phyloP scores from a whole-genome alignment of 1,140 invertebrate species.

The Bilobella aurantiaca region DNA sequence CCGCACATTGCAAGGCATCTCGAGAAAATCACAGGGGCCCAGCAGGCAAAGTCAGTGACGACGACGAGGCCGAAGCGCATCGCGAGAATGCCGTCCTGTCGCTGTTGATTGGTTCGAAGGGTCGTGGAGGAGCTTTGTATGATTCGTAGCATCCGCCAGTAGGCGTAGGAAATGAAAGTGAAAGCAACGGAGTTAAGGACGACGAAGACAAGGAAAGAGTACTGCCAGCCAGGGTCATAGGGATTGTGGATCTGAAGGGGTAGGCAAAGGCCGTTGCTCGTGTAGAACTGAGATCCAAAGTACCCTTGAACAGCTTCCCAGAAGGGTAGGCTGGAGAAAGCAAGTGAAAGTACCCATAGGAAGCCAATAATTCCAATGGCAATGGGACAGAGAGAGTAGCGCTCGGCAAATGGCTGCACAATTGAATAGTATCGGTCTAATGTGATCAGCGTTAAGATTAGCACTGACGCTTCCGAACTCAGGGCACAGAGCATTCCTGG shows the following conservation, averaged over 20 bases:
- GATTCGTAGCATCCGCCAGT: slow-evolving; percentile 48
- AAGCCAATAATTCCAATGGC: slow-evolving; percentile 38
- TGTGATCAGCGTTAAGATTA: slow-evolving; percentile 54
- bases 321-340: slow-evolving; percentile 47
- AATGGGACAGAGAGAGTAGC: slow-evolving; percentile 37
- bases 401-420: slow-evolving; percentile 46
- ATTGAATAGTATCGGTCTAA: slow-evolving; percentile 50
- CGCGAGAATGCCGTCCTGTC: slow-evolving; percentile 36
- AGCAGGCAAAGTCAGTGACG: slow-evolving; percentile 53
- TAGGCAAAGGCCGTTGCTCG: slow-evolving; percentile 52
- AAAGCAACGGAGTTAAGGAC: slow-evolving; percentile 50
- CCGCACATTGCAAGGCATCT: slow-evolving; percentile 50
- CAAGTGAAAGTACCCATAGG: slow-evolving; percentile 46
- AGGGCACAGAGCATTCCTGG: slow-evolving; percentile 56
- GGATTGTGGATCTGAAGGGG: slow-evolving; percentile 54
- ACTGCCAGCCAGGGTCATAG: slow-evolving; percentile 53
- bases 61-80: slow-evolving; percentile 37
- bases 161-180: slow-evolving; percentile 50
- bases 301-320: slow-evolving; percentile 39
- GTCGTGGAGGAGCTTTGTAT: slow-evolving; percentile 48
- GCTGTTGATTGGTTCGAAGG: slow-evolving; percentile 45
- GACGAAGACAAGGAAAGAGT: slow-evolving; percentile 50
- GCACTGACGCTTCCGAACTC: slow-evolving; percentile 55
- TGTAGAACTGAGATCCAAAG: slow-evolving; percentile 50
- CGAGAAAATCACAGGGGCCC: slow-evolving; percentile 52